These are phyloP conservation scores for Ectropis grisescens DNA, from an alignment of 1,140 invertebrate species.

Conservation along the genomic window DNA sequence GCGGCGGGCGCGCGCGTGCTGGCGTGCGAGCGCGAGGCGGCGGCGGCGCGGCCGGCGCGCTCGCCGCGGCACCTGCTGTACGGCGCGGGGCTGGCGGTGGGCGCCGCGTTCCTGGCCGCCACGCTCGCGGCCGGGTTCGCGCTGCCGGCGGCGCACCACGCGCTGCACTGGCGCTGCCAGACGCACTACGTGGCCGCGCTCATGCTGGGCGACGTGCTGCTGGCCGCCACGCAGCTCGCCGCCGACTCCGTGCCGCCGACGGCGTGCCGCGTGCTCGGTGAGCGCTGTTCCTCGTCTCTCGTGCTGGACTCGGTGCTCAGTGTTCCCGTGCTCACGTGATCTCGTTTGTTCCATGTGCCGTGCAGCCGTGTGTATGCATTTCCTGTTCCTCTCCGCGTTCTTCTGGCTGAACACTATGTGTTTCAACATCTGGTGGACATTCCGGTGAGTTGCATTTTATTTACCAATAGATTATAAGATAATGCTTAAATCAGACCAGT, in stretches of 20 bases:
- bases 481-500: no score
- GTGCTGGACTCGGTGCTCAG: conserved; percentile 1
- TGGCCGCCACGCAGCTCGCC: conserved; percentile 80
- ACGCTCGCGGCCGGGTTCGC: conserved; percentile 82
- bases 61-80: conserved; percentile 68
- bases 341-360: conserved; percentile 47
- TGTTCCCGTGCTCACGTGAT: neutral
- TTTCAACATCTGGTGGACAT: conserved; percentile 95
- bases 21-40: conserved; percentile 70
- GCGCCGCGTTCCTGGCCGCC: conserved; percentile 81
- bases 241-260: conserved; percentile 70
- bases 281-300: conserved; percentile 33
- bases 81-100: conserved; percentile 81
- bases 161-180: conserved; percentile 87
- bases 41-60: conserved; percentile 54
- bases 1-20: conserved; percentile 70
- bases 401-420: conserved; percentile 98
- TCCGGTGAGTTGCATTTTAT: conserved; percentile 81
- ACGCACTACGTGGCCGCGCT: conserved; percentile 86
- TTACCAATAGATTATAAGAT: no score
- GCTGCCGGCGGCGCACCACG: conserved; percentile 84
- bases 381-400: conserved; percentile 94
- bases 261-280: conserved; percentile 76
- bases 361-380: conserved; percentile 89
- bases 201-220: conserved; percentile 81